A percentile compares a stretch with the other conserved stretches of the same genome.
Evolutionary conservation across 1,140 invertebrate species (phyloP).

Genomic region (Aphaenogaster ashmeadi): DNA sequence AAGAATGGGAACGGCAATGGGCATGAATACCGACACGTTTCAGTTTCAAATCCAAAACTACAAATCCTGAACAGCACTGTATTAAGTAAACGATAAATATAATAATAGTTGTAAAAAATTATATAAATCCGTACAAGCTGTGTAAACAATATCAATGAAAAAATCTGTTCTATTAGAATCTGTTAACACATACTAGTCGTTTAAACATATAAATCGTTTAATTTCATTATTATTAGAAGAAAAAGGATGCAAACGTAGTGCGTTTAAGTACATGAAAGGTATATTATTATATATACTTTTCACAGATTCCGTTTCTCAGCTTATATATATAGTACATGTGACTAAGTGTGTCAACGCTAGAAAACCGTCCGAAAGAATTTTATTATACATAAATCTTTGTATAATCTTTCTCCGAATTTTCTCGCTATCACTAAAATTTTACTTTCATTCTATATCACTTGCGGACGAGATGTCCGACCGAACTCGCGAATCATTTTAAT

Average conservation of each 20-base stretch:
- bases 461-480: constrained; percentile 66
- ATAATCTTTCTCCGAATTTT: constrained; percentile 32
- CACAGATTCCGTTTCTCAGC: constrained; percentile 38
- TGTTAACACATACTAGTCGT: neutral
- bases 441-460: constrained; percentile 79
- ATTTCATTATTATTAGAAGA: constrained; percentile 15
- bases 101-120: constrained; percentile 10
- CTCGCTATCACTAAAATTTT: constrained; percentile 65
- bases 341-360: constrained; percentile 31
- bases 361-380: constrained; percentile 20
- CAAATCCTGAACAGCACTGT: no score
- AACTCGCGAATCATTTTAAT: constrained; percentile 39
- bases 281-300: constrained; percentile 38
- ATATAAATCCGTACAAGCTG: neutral
- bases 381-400: constrained; percentile 59
- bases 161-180: neutral
- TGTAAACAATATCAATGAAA: neutral
- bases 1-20: no score
- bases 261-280: constrained; percentile 50
- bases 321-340: constrained; percentile 34
- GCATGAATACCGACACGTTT: no score
- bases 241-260: constrained; percentile 30
- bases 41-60: no score
- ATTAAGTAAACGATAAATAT: neutral
- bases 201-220: constrained; percentile 5